A percentile compares a stretch with the other conserved stretches of the same genome.
Conservation (phyloP, 2,888 invertebrate species). For the Aphidoletes aphidimyza region DNA sequence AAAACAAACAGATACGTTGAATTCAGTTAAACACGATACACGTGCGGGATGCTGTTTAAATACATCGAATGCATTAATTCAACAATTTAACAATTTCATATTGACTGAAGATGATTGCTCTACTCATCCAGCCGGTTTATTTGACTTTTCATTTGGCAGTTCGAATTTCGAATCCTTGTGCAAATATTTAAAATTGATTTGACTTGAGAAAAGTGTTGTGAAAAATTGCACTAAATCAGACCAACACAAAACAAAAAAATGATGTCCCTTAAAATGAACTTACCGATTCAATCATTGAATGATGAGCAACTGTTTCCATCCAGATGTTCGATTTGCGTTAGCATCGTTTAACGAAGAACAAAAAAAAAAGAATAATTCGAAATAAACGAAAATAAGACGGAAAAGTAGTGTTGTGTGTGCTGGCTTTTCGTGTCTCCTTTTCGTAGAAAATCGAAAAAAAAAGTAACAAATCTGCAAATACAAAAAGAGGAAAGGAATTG, state of each 20-base stretch:
- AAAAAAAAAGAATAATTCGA: background rate
- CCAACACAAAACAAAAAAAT: too few species aligned
- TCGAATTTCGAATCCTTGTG: background rate
- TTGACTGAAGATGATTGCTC: background rate
- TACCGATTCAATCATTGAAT: conserved; percentile 55
- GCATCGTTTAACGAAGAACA: conserved; percentile 21
- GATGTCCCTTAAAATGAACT: too few species aligned
- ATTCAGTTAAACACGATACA: background rate
- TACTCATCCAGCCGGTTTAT: background rate
- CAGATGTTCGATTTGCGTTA: conserved; percentile 50
- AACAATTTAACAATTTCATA: background rate
- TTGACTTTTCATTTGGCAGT: conserved; percentile 18
- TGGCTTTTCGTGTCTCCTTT: background rate
- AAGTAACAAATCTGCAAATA: background rate
- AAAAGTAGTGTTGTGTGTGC: background rate
- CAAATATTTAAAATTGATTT: conserved; percentile 3
- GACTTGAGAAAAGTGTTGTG: background rate
- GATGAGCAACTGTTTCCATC: conserved; percentile 50
- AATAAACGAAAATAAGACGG: conserved; percentile 19
- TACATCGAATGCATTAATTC: conserved; percentile 28
- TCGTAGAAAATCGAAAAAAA: background rate
- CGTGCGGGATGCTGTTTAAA: conserved; percentile 40
- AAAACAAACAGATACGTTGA: background rate
- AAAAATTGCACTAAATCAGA: background rate
- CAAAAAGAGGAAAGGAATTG: background rate